These are phyloP conservation scores for Zeugodacus cucurbitae DNA, from an alignment of 1,140 invertebrate genomes.

Conservation along the genomic window DNA sequence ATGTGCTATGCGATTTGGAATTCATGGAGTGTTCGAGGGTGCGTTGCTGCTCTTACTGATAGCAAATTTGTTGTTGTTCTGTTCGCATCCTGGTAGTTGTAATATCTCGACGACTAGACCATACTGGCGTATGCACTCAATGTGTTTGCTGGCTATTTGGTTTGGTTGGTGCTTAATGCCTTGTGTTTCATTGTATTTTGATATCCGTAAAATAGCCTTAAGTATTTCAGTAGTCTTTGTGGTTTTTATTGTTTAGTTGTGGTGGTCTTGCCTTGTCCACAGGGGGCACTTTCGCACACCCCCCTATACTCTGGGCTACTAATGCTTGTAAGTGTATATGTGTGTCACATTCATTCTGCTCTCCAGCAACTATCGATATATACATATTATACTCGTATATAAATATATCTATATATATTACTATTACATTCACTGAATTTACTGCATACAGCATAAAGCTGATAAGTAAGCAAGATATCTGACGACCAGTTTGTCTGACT, in stretches of 20 bases:
- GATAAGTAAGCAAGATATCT: background rate
- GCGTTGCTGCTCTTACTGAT: background rate
- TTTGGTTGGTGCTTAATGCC: slow-evolving; percentile 38
- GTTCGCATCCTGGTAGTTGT: background rate
- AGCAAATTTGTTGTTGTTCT: background rate
- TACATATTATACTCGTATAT: too few relatives aligned
- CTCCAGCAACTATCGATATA: background rate
- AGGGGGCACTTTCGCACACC: slow-evolving; percentile 12
- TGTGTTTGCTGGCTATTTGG: background rate
- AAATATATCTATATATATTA: too few relatives aligned
- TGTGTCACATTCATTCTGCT: background rate
- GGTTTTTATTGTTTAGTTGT: slow-evolving; percentile 47
- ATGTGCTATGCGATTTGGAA: slow-evolving; percentile 52
- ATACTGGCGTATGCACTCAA: background rate
- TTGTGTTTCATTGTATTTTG: slow-evolving; percentile 51
- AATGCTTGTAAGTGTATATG: background rate
- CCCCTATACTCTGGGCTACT: background rate
- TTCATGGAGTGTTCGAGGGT: slow-evolving; percentile 51
- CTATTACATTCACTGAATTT: background rate
- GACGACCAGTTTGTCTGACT: background rate
- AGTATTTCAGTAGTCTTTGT: slow-evolving; percentile 48
- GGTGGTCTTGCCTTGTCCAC: slow-evolving; percentile 41
- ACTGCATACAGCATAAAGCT: background rate
- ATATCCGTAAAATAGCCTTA: slow-evolving; percentile 57
- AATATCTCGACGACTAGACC: slow-evolving; percentile 7